Evolutionary conservation across 2,888 invertebrate species (phyloP).

Genomic region (Folsomia candida): DNA sequence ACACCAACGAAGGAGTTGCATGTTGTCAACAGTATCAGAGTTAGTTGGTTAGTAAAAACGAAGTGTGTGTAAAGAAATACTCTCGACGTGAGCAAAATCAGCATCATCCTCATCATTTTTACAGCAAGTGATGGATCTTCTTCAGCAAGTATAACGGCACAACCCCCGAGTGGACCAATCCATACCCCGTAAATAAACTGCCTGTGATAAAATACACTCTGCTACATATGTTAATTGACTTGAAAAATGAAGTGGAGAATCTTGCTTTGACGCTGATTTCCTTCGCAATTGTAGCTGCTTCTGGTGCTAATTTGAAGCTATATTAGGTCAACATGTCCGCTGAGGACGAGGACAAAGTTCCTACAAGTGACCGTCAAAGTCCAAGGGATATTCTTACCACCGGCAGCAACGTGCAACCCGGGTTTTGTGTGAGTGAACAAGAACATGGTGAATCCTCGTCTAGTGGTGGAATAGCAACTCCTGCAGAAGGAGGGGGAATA

Average conservation of each 20-base stretch:
- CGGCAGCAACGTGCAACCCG: background rate
- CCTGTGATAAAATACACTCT: background rate
- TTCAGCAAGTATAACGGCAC: background rate
- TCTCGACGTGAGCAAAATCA: background rate
- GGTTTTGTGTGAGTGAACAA: background rate
- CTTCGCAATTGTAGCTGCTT: background rate
- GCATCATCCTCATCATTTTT: background rate
- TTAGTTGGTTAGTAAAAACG: too few species aligned
- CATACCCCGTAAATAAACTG: background rate
- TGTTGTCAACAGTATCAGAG: too few species aligned
- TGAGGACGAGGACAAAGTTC: background rate
- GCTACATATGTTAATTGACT: conserved; percentile 10
- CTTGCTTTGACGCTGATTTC: background rate
- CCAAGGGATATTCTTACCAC: background rate
- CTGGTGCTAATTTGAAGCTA: background rate
- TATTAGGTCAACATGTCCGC: background rate
- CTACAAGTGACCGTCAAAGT: background rate
- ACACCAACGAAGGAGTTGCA: background rate
- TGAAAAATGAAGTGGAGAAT: conserved; percentile 8
- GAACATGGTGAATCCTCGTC: background rate
- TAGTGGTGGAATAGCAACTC: background rate
- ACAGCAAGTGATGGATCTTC: background rate
- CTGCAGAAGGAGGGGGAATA: conserved; percentile 2
- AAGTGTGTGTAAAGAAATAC: too few species aligned
- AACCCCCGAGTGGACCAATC: background rate